Evolutionary conservation across 1,140 invertebrate species (phyloP).

Genomic region (Charaxes varanes): DNA sequence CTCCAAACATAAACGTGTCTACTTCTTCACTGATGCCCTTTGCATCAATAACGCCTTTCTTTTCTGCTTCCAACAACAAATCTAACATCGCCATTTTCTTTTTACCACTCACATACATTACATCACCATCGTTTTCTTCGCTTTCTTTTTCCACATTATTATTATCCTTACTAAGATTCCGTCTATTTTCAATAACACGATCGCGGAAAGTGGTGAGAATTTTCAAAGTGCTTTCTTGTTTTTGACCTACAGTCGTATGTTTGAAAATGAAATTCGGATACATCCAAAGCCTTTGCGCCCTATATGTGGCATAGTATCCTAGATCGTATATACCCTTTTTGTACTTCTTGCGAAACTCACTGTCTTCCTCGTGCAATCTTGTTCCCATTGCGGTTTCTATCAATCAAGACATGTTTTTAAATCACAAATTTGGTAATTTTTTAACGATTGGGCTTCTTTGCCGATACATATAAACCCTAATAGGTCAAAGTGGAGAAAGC

Average conservation of each 20-base stretch:
- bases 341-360: slow-evolving; percentile 39
- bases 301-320: slow-evolving; percentile 40
- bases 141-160: slow-evolving; percentile 21
- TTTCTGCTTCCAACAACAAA: slow-evolving; percentile 79
- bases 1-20: slow-evolving; percentile 87
- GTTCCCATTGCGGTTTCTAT: slow-evolving; percentile 73
- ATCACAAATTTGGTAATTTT: too few relatives aligned
- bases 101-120: slow-evolving; percentile 42
- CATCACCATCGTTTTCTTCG: slow-evolving; percentile 11
- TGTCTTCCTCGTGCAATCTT: slow-evolving; percentile 30
- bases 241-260: slow-evolving; percentile 20
- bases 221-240: slow-evolving; percentile 18
- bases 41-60: slow-evolving; percentile 71
- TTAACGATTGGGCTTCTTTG: too few relatives aligned
- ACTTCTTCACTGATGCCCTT: slow-evolving; percentile 80
- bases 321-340: slow-evolving; percentile 54
- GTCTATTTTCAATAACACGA: slow-evolving; percentile 16
- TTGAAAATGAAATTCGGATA: slow-evolving; percentile 37
- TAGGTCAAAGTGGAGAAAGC: too few relatives aligned
- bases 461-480: too few relatives aligned
- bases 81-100: slow-evolving; percentile 88
- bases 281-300: slow-evolving; percentile 49
- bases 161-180: slow-evolving; percentile 13
- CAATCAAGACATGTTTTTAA: too few relatives aligned
- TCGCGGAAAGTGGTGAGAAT: slow-evolving; percentile 17